Evolutionary conservation across 2,888 invertebrate species (phyloP).

Genomic region (Drosophila hamatofila): DNA sequence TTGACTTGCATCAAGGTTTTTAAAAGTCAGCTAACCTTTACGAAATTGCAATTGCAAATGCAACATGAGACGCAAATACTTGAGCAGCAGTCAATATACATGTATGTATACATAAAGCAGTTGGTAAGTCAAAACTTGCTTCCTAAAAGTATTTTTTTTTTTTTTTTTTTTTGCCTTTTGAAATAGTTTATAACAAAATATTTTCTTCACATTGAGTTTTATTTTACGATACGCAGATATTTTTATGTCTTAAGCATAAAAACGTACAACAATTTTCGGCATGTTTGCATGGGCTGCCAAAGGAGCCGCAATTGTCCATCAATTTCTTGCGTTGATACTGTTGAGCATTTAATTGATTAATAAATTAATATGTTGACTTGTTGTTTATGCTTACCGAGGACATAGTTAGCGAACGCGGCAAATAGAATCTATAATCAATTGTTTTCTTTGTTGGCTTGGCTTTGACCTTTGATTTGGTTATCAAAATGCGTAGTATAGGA

Average conservation of each 20-base stretch:
- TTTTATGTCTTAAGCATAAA: neutral
- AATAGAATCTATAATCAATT: neutral
- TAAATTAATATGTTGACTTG: neutral
- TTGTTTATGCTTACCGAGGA: neutral
- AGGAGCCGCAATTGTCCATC: neutral
- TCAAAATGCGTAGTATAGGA: neutral
- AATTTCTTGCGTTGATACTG: neutral
- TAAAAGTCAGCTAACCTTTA: constrained; percentile 23
- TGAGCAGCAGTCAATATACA: neutral
- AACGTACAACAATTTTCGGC: neutral
- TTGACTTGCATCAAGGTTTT: constrained; percentile 13
- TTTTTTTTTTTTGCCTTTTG: neutral
- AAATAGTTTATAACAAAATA: neutral
- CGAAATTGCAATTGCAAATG: constrained; percentile 30
- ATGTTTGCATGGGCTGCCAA: neutral
- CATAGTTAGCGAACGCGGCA: neutral
- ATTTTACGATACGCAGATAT: neutral
- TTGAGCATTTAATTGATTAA: neutral
- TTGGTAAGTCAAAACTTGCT: neutral
- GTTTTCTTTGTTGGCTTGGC: neutral
- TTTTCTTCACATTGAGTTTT: neutral
- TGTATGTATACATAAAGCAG: neutral
- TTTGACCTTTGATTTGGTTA: neutral
- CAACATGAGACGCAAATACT: neutral
- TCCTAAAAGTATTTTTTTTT: neutral